Evolutionary conservation across 2,113 vertebrate species (phyloP).

Genomic region (Ceyx margarethae): DNA sequence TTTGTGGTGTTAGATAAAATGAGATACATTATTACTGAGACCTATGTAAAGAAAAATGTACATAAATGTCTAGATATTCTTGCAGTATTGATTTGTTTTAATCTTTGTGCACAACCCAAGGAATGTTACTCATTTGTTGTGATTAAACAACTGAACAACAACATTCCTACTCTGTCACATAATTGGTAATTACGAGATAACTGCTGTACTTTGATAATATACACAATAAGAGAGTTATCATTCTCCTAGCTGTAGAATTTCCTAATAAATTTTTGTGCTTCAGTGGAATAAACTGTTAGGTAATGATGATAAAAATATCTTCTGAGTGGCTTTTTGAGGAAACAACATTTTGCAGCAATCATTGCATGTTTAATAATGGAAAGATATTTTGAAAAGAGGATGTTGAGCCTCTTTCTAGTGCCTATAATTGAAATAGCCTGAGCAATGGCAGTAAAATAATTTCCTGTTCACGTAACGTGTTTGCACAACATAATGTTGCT

Average conservation of each 20-base stretch:
- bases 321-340: neutral
- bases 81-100: neutral
- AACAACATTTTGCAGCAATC: slow-evolving; percentile 11
- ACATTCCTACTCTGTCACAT: neutral
- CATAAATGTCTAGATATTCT: neutral
- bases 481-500: slow-evolving; percentile 35
- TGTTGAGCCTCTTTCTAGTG: slow-evolving; percentile 42
- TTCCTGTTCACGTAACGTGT: slow-evolving; percentile 55
- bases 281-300: neutral
- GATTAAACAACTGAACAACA: neutral
- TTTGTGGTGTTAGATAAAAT: neutral
- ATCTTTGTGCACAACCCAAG: neutral
- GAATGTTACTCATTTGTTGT: neutral
- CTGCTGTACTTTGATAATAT: neutral
- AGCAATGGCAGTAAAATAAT: slow-evolving; percentile 9
- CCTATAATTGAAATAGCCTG: slow-evolving; percentile 23
- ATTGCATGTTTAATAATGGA: neutral
- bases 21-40: neutral
- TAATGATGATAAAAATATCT: neutral
- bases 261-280: neutral
- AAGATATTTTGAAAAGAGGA: slow-evolving; percentile 42
- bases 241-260: neutral
- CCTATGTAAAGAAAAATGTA: neutral
- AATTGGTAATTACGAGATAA: neutral
- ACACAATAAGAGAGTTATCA: neutral